Evolutionary conservation across 2,888 invertebrate genomes (phyloP).

Genomic region (Cinara cedri): DNA sequence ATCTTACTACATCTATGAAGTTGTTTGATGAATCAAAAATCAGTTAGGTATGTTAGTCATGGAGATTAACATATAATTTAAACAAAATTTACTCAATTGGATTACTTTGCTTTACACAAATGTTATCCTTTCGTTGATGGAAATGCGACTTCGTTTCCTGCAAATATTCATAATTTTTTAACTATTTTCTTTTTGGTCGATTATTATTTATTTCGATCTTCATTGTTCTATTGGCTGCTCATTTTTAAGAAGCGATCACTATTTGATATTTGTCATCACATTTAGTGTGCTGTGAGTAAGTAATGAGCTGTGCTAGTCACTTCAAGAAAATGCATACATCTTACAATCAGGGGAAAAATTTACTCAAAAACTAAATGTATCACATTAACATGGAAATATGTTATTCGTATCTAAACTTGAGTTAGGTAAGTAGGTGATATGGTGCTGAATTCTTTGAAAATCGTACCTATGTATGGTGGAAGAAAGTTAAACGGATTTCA

Average conservation of each 20-base stretch:
- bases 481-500: slow-evolving; percentile 21
- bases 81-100: slow-evolving; percentile 22
- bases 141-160: slow-evolving; percentile 16
- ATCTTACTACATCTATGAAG: slow-evolving; percentile 52
- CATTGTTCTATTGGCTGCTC: slow-evolving; percentile 14
- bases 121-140: slow-evolving; percentile 15
- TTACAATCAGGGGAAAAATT: slow-evolving; percentile 23
- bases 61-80: slow-evolving; percentile 36
- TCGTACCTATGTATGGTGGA: slow-evolving; percentile 17
- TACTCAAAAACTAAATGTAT: not conserved
- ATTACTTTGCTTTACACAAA: slow-evolving; percentile 8
- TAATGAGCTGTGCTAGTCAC: slow-evolving; percentile 3
- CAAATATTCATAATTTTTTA: not conserved
- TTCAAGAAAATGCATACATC: slow-evolving; percentile 30
- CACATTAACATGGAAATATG: slow-evolving; percentile 13
- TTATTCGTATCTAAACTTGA: slow-evolving; percentile 25
- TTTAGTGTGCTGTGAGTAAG: slow-evolving; percentile 19
- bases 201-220: slow-evolving; percentile 27
- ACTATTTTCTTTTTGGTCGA: slow-evolving; percentile 15
- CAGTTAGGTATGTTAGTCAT: slow-evolving; percentile 43
- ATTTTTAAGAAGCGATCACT: slow-evolving; percentile 25
- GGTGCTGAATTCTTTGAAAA: slow-evolving; percentile 36
- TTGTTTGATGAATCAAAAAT: slow-evolving; percentile 29
- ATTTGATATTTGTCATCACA: slow-evolving; percentile 1
- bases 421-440: slow-evolving; percentile 54